Conservation (phyloP, 1,140 invertebrate genomes). For the Drosophila baimaii region DNA sequence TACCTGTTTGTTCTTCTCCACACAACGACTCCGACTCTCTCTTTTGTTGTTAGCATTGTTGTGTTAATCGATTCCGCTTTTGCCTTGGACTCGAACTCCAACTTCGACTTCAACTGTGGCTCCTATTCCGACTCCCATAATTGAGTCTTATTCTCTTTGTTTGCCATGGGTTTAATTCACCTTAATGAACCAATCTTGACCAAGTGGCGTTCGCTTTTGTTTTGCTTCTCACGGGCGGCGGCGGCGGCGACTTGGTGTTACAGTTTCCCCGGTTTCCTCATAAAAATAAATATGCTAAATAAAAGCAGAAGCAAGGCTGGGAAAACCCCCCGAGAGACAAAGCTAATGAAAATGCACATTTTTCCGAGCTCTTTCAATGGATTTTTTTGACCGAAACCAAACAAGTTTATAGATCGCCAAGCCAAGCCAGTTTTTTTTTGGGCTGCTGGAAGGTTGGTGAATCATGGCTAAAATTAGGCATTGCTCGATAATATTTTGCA, state of each 20-base stretch:
- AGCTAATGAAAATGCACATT: slow-evolving; percentile 59
- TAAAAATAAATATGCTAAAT: slow-evolving; percentile 49
- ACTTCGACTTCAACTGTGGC: not conserved
- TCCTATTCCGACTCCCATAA: slow-evolving; percentile 40
- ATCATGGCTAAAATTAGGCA: slow-evolving; percentile 79
- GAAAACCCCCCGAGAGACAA: slow-evolving; percentile 61
- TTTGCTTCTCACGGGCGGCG: slow-evolving; percentile 42
- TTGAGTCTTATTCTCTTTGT: slow-evolving; percentile 55
- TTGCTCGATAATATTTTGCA: slow-evolving; percentile 56
- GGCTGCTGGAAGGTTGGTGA: slow-evolving; percentile 37
- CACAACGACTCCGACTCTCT: slow-evolving; percentile 47
- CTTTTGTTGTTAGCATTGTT: slow-evolving; percentile 66
- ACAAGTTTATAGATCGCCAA: slow-evolving; percentile 65
- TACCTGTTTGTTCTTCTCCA: slow-evolving; percentile 13
- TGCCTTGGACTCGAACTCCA: slow-evolving; percentile 47
- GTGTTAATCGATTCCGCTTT: slow-evolving; percentile 61
- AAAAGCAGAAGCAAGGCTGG: slow-evolving; percentile 64
- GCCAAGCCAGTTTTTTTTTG: slow-evolving; percentile 41
- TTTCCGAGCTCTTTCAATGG: slow-evolving; percentile 14
- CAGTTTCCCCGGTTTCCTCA: slow-evolving; percentile 47
- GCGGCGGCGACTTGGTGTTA: slow-evolving; percentile 45
- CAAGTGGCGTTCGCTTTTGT: slow-evolving; percentile 31
- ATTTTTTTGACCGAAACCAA: slow-evolving; percentile 31
- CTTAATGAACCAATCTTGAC: slow-evolving; percentile 63
- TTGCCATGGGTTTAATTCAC: slow-evolving; percentile 57